These are phyloP conservation scores for Smittia aterrima DNA, from an alignment of 2,888 invertebrate species.

Conservation along the genomic window DNA sequence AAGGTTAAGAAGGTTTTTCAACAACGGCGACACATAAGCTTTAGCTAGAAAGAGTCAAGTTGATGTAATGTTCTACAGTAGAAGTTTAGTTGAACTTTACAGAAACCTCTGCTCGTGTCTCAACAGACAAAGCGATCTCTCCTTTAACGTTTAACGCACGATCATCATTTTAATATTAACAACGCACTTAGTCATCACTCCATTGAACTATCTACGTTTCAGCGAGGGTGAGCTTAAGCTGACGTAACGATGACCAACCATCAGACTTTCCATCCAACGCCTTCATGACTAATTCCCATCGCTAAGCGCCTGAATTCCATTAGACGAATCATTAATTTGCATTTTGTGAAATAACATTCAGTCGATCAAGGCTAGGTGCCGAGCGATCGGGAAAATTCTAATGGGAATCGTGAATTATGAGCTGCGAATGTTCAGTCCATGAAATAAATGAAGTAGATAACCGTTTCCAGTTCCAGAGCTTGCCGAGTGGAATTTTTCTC, in stretches of 20 bases:
- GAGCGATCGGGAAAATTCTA: neutral
- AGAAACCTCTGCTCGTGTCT: too few species aligned
- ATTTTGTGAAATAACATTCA: neutral
- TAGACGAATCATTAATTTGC: neutral
- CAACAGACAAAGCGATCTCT: too few species aligned
- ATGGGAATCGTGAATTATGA: neutral
- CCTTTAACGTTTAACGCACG: too few species aligned
- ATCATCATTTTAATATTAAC: neutral
- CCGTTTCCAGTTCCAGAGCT: neutral
- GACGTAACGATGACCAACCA: conserved; percentile 7
- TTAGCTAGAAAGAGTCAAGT: too few species aligned
- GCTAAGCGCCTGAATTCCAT: neutral
- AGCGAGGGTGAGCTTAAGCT: neutral
- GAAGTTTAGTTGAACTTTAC: too few species aligned
- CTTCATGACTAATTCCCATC: neutral
- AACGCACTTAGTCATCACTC: conserved; percentile 4
- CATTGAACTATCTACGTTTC: neutral
- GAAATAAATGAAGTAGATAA: neutral
- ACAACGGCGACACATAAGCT: too few species aligned
- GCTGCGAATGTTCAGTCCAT: neutral
- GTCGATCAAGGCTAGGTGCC: neutral
- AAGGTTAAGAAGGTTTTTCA: neutral
- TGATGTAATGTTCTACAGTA: too few species aligned
- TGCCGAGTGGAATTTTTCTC: neutral
- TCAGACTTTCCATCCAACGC: conserved; percentile 3